Evolutionary conservation across 2,113 vertebrate genomes (phyloP), one percentile per base, ranked within the genome.

Genomic region (Gallinago undulata): DNA sequence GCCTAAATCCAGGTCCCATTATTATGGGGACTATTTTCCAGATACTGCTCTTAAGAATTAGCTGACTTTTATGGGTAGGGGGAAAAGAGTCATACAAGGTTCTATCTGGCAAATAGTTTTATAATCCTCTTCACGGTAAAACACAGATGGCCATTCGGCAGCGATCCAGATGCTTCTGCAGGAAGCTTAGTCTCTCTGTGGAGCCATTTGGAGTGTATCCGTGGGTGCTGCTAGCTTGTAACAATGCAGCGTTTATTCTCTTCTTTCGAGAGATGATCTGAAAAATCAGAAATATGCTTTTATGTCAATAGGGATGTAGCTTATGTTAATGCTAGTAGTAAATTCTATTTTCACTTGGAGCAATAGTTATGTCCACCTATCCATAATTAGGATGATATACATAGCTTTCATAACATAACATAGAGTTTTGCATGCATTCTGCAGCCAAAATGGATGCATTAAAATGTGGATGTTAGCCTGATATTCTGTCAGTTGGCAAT

Each of bases 141-240:
- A 94, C 87, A 75, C 95, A 96, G 96, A 96, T 97, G 94, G 93
- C 93, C 75, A 19, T 70, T 85, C 74, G 48, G 93, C 95, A 95
- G 75, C 5, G 2, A 78, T 94, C 95, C 94, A 96, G 94, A 96
- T 96, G 95, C 91, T 97, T 78, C 95, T 97, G 90, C 93, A 96
- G 95, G 96, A 96, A 97, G 94, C 93, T 83, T 4, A 7, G 45
- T 28, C 84, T 96, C 94, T 83, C 93, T 86, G 91, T 74, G 96
- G 95, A 97, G 94, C 81, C 82, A 83, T 96, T 96, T 85, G 82
- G 63, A 86, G 91, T 87, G 87, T 90, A 90, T 91, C 63, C 18
- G 70, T 94, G 87, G 95, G 95, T 97, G 93, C 94, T 96, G 92
- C 67, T 91, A 56, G 14, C 84, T 91, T 73, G 45, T 19, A 95